Evolutionary conservation across 2,888 invertebrate species (phyloP).

Genomic region (Muschampia staudingeri): DNA sequence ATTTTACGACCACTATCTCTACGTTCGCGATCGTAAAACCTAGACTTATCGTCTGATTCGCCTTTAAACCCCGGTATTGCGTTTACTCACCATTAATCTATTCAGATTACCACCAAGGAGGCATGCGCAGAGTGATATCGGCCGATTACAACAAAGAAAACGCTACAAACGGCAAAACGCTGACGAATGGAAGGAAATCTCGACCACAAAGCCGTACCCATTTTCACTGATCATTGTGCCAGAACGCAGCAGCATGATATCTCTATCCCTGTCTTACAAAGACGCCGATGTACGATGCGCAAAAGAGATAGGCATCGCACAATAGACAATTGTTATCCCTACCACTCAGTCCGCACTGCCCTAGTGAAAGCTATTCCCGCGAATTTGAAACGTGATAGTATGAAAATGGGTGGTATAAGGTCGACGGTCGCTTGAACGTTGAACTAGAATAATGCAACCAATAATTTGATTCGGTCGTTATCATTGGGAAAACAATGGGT

Average conservation of each 20-base stretch:
- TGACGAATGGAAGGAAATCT: conserved; percentile 86
- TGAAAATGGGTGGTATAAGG: conserved; percentile 68
- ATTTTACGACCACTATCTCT: conserved; percentile 11
- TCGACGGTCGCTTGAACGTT: conserved; percentile 68
- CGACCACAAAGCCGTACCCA: conserved; percentile 79
- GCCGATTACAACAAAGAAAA: conserved; percentile 63
- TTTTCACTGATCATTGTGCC: conserved; percentile 81
- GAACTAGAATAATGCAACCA: conserved; percentile 75
- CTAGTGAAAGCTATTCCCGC: conserved; percentile 75
- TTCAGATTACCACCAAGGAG: conserved; percentile 57
- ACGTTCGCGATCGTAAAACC: conserved; percentile 55
- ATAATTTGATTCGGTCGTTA: conserved; percentile 88
- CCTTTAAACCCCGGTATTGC: conserved; percentile 33
- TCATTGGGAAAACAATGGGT: conserved; percentile 89
- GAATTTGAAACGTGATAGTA: conserved; percentile 71
- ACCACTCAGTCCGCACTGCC: conserved; percentile 79
- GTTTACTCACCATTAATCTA: conserved; percentile 38
- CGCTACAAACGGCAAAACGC: conserved; percentile 66
- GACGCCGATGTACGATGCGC: conserved; percentile 78
- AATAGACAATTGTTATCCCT: conserved; percentile 91
- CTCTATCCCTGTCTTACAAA: conserved; percentile 78
- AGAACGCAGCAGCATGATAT: conserved; percentile 76
- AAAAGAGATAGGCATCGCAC: conserved; percentile 89
- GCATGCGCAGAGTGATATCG: conserved; percentile 79
- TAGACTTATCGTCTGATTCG: conserved; percentile 44